Conservation (phyloP, 1,140 invertebrate species). For the Steinernema feltiae region DNA sequence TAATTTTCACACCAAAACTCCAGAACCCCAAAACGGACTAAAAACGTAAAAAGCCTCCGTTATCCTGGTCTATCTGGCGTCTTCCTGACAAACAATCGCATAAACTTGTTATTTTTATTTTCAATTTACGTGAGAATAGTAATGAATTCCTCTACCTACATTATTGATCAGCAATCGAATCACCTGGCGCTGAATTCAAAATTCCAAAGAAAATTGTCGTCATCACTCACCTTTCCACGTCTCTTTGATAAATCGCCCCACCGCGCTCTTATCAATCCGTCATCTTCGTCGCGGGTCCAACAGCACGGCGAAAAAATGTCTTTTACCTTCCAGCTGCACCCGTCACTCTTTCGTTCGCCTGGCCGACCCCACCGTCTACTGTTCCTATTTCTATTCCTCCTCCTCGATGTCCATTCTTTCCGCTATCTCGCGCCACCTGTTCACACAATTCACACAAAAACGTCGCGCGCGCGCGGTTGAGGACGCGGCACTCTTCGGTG, state of each 20-base stretch:
- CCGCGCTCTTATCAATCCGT: background rate
- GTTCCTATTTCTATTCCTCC: background rate
- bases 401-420: background rate
- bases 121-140: too few species aligned
- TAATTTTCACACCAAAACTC: too few species aligned
- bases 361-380: background rate
- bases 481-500: background rate
- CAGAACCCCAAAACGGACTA: too few species aligned
- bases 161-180: background rate
- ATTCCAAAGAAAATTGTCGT: background rate
- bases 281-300: too few species aligned
- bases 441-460: background rate
- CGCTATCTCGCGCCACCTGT: background rate
- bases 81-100: too few species aligned
- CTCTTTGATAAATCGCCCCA: background rate
- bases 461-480: background rate
- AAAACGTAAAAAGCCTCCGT: too few species aligned
- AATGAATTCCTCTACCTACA: too few species aligned
- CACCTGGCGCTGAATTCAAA: background rate
- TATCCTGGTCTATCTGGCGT: too few species aligned
- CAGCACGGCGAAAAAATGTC: too few species aligned
- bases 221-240: background rate
- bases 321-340: too few species aligned
- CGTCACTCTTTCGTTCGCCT: background rate
- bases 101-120: too few species aligned